Percentiles rank a stretch among this genome's conserved stretches.
Conservation (phyloP, 2,113 vertebrate species). For the Promerops cafer region DNA sequence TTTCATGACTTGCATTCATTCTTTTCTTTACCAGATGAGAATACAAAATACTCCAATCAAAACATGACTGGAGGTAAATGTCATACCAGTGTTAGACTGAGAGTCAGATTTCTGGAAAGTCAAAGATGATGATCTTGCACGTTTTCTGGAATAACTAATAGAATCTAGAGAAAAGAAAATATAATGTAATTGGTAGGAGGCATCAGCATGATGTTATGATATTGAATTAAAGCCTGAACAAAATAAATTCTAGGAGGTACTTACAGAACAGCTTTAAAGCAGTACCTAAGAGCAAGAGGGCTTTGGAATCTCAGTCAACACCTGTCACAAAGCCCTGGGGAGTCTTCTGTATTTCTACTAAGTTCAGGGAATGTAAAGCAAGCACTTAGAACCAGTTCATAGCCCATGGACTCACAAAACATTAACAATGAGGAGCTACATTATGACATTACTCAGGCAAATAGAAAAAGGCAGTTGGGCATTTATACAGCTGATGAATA, state of each 20-base stretch:
- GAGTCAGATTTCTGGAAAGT: conserved; percentile 50
- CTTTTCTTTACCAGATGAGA: not conserved
- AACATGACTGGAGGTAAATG: not conserved
- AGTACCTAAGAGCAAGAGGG: not conserved
- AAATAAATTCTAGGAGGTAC: not conserved
- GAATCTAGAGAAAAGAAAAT: conserved; percentile 57
- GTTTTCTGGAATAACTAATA: conserved; percentile 66
- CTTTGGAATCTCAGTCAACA: not conserved
- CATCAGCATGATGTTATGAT: not conserved
- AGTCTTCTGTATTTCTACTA: not conserved
- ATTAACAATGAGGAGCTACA: not conserved
- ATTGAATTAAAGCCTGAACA: not conserved
- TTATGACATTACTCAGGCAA: not conserved
- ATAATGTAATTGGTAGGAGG: not conserved
- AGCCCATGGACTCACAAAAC: not conserved
- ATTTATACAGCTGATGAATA: not conserved
- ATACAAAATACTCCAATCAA: not conserved
- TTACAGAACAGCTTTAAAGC: not conserved
- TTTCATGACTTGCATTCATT: not conserved
- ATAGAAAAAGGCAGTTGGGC: not conserved
- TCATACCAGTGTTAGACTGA: conserved; percentile 42
- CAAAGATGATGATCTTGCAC: conserved; percentile 68
- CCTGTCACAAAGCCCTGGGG: not conserved
- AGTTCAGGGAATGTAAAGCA: not conserved
- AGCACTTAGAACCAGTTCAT: not conserved